A percentile compares a stretch with the other conserved stretches of the same genome.
These are phyloP conservation scores for Pecten maximus DNA, from an alignment of 2,888 invertebrate genomes.

Conservation along the genomic window DNA sequence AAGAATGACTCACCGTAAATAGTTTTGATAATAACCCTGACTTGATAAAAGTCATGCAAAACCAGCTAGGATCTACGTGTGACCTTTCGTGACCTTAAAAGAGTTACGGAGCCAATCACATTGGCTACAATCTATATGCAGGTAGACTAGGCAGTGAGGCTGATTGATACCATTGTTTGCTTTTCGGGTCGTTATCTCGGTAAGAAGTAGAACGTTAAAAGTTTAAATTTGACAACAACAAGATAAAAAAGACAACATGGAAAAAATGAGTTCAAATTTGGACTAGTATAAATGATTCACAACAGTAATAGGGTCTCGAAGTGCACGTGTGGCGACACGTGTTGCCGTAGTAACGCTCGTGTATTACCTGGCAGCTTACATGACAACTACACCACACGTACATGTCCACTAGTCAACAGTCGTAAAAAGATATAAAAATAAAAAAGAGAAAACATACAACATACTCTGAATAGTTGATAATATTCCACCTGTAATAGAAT, in stretches of 20 bases:
- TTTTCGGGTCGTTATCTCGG: neutral
- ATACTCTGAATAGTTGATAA: neutral
- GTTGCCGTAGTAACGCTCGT: neutral
- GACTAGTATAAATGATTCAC: neutral
- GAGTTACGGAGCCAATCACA: neutral
- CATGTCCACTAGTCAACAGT: neutral
- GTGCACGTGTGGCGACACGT: neutral
- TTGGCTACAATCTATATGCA: neutral
- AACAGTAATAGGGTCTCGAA: neutral
- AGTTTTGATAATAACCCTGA: neutral
- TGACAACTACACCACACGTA: neutral
- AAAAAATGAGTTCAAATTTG: neutral
- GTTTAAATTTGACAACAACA: neutral
- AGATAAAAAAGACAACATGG: constrained; percentile 27
- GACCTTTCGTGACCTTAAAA: neutral
- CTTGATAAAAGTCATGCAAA: neutral
- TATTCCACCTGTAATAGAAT: constrained; percentile 22
- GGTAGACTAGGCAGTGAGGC: no score
- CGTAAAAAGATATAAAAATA: neutral
- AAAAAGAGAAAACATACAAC: neutral
- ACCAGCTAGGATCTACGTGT: neutral
- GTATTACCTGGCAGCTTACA: neutral
- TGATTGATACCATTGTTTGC: no score
- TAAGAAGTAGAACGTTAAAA: neutral
- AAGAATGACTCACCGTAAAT: neutral